Conservation (phyloP, 2,113 vertebrate species). For the Nyctereutes procyonoides region DNA sequence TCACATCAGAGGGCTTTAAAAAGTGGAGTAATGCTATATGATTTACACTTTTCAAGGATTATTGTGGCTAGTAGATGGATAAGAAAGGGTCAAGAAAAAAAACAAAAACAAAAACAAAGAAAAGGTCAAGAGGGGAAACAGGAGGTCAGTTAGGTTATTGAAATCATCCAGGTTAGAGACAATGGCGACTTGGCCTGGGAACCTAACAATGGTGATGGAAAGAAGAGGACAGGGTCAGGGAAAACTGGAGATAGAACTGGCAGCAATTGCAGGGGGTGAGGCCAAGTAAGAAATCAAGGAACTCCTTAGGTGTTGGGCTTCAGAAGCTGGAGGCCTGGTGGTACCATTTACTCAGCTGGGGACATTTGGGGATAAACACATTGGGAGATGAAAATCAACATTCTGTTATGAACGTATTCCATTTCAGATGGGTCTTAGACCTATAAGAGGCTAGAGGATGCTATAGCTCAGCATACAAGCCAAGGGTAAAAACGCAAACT, state of each 20-base stretch:
- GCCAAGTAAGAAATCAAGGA: neutral
- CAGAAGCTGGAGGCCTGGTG: neutral
- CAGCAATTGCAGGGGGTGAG: neutral
- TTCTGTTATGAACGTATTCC: neutral
- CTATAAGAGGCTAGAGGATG: neutral
- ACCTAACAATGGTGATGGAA: neutral
- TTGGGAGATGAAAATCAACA: neutral
- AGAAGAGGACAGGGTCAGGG: neutral
- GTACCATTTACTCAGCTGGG: neutral
- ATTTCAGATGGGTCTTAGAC: neutral
- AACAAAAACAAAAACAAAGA: neutral
- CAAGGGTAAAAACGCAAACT: neutral
- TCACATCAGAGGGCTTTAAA: neutral
- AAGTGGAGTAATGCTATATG: neutral
- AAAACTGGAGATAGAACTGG: neutral
- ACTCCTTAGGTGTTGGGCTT: neutral
- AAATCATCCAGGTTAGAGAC: neutral
- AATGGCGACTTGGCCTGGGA: neutral
- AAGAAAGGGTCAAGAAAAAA: neutral
- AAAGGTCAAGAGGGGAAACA: neutral
- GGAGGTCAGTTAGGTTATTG: neutral
- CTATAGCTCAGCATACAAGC: neutral
- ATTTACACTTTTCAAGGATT: neutral
- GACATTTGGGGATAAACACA: neutral
- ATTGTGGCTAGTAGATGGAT: neutral